phyloP scores from a whole-genome alignment of 2,113 vertebrate genomes.

The Istiophorus platypterus region DNA sequence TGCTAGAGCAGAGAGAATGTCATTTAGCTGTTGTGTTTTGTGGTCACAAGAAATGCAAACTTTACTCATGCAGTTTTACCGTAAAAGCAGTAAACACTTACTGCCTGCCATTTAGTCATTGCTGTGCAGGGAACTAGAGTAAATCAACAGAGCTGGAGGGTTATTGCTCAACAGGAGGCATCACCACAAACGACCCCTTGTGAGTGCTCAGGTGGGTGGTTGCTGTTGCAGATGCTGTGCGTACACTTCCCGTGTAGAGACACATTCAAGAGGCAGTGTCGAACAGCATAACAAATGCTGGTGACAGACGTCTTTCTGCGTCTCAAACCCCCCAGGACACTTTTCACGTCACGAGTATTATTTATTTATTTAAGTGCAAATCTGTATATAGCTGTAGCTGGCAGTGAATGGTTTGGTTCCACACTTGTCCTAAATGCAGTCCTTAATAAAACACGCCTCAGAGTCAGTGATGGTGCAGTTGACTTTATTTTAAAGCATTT shows the following conservation, averaged over 20 bases:
- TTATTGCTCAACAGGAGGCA: slow-evolving; percentile 62
- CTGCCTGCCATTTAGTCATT: slow-evolving; percentile 29
- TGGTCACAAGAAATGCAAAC: slow-evolving; percentile 11
- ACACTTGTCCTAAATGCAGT: not conserved
- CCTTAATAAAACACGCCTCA: not conserved
- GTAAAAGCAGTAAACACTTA: slow-evolving; percentile 22
- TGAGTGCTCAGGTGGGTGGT: slow-evolving; percentile 33
- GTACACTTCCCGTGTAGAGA: slow-evolving; percentile 42
- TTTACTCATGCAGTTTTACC: slow-evolving; percentile 20
- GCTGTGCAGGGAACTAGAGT: slow-evolving; percentile 32
- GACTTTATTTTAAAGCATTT: not conserved
- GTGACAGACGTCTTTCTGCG: slow-evolving; percentile 18
- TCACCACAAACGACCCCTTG: slow-evolving; percentile 51
- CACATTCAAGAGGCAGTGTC: slow-evolving; percentile 21
- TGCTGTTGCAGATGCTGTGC: slow-evolving; percentile 19
- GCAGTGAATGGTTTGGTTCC: not conserved
- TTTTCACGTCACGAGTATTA: not conserved
- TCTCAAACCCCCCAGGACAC: not conserved
- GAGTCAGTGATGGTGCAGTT: not conserved
- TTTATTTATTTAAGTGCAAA: not conserved
- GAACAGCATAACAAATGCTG: slow-evolving; percentile 11
- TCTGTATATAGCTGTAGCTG: not conserved
- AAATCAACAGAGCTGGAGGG: slow-evolving; percentile 37
- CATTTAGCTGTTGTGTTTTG: not conserved
- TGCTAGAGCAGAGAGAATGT: not conserved